Percentiles rank a stretch among this genome's conserved stretches.
Conservation (phyloP, 1,140 invertebrate genomes). For the Drosophila pruinosa region DNA sequence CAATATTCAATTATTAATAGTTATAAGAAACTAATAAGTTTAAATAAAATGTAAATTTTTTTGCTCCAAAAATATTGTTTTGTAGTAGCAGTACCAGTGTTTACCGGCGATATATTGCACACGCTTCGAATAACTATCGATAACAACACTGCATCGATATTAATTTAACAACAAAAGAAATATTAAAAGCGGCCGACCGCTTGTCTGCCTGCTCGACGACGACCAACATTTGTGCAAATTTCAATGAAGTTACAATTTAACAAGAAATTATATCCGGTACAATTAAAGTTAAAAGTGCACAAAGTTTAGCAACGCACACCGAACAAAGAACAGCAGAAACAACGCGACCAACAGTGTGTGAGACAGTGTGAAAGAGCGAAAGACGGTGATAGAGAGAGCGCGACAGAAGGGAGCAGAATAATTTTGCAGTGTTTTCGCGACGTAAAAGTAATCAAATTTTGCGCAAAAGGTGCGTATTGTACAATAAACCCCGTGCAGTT, state of each 20-base stretch:
- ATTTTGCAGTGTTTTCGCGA: conserved; percentile 75
- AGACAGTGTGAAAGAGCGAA: conserved; percentile 53
- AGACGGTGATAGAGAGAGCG: conserved; percentile 51
- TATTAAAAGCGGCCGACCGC: conserved; percentile 47
- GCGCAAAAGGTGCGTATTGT: conserved; percentile 62
- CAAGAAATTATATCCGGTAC: not conserved
- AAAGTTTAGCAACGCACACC: not conserved
- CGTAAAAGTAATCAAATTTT: conserved; percentile 64
- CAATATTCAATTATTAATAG: conserved; percentile 15
- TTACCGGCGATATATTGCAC: conserved; percentile 35
- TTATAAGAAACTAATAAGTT: conserved; percentile 28
- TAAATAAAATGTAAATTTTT: conserved; percentile 44
- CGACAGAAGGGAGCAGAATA: conserved; percentile 53
- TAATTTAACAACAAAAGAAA: conserved; percentile 45
- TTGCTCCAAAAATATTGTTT: not conserved
- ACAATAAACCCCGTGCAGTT: conserved; percentile 22
- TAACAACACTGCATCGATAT: conserved; percentile 37
- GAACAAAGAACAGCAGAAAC: conserved; percentile 21
- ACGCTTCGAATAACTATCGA: conserved; percentile 11
- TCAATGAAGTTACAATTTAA: conserved; percentile 3
- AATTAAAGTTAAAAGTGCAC: conserved; percentile 7
- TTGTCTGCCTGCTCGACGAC: conserved; percentile 32
- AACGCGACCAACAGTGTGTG: conserved; percentile 31
- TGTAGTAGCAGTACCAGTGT: not conserved
- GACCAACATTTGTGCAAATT: conserved; percentile 26